phyloP scores from a whole-genome alignment of 2,113 vertebrate species.

The Apaloderma vittatum region DNA sequence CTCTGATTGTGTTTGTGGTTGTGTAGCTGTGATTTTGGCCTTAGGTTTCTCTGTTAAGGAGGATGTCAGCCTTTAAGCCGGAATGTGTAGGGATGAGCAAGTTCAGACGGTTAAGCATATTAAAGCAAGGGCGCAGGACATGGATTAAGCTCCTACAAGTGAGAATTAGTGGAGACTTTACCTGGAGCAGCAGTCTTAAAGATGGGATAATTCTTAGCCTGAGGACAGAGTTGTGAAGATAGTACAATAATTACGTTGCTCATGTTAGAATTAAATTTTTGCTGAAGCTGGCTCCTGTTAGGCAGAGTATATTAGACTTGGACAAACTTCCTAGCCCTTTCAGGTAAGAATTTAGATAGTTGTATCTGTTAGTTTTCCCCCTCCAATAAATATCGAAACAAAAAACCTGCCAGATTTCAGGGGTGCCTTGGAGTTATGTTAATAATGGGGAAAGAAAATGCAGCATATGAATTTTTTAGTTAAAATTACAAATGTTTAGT shows the following conservation, averaged over 20 bases:
- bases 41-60: not conserved
- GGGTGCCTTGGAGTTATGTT: not conserved
- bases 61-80: conserved; percentile 22
- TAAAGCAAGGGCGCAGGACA: conserved; percentile 16
- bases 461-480: not conserved
- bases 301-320: not conserved
- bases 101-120: conserved; percentile 50
- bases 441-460: not conserved
- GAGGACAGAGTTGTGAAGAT: not conserved
- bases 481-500: not conserved
- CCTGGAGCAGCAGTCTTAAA: conserved; percentile 12
- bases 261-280: conserved; percentile 23
- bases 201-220: conserved; percentile 15
- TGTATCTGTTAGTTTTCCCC: not conserved
- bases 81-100: not conserved
- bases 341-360: not conserved
- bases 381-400: not conserved
- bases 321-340: not conserved
- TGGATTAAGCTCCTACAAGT: not conserved
- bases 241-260: not conserved
- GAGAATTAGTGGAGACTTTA: conserved; percentile 39
- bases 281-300: not conserved
- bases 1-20: not conserved
- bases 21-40: not conserved
- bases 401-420: not conserved